Evolutionary conservation across 2,888 invertebrate species (phyloP).

Genomic region (Ernsta delagoae): DNA sequence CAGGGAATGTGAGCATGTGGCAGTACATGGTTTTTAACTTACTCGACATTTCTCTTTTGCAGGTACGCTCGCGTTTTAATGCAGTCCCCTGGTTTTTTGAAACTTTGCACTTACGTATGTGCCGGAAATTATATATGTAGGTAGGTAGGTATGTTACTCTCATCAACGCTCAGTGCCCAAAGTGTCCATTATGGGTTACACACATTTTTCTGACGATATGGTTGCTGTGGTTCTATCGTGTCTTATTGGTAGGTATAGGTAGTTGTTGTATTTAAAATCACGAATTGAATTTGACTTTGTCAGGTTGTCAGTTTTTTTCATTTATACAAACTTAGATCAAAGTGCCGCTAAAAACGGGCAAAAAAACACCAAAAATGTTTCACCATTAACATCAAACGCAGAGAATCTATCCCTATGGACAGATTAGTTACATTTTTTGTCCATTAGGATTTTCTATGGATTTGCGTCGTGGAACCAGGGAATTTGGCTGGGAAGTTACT

Average conservation of each 20-base stretch:
- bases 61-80: conserved; percentile 67
- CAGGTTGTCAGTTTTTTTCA: too few relatives aligned
- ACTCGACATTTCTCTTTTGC: conserved; percentile 57
- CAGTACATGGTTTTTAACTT: conserved; percentile 80
- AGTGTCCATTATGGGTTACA: conserved; percentile 24
- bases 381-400: too few relatives aligned
- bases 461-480: not conserved
- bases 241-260: too few relatives aligned
- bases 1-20: conserved; percentile 54
- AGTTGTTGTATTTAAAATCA: too few relatives aligned
- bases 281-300: too few relatives aligned
- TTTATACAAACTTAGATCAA: too few relatives aligned
- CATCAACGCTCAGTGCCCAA: conserved; percentile 1
- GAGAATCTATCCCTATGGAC: conserved; percentile 5
- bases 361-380: too few relatives aligned
- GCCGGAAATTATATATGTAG: not conserved
- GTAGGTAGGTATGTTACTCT: conserved; percentile 10
- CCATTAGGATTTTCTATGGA: not conserved
- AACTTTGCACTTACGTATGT: conserved; percentile 26
- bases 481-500: too few relatives aligned
- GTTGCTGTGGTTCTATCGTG: too few relatives aligned
- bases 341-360: too few relatives aligned
- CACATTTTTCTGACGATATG: not conserved
- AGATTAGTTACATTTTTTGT: not conserved
- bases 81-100: conserved; percentile 50